A percentile compares a stretch with the other conserved stretches of the same genome.
Conservation (phyloP, 2,888 invertebrate species). For the Abrostola triplasia region DNA sequence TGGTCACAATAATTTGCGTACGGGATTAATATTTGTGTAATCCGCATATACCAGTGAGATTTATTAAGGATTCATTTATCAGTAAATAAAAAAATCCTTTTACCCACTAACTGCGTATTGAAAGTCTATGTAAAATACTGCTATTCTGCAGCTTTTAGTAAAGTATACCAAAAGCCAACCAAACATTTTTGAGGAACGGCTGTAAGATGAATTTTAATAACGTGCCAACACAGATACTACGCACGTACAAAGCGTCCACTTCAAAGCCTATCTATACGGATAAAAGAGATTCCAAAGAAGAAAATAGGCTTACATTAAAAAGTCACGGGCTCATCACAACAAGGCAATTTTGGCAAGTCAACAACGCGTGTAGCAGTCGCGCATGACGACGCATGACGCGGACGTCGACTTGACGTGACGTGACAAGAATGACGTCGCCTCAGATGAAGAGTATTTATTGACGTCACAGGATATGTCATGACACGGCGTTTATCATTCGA, state of each 20-base stretch:
- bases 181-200: too few species aligned
- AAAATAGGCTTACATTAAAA: constrained; percentile 67
- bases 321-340: constrained; percentile 70
- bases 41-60: too few species aligned
- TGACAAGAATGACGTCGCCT: constrained; percentile 66
- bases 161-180: too few species aligned
- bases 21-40: too few species aligned
- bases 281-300: constrained; percentile 61
- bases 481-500: constrained; percentile 52
- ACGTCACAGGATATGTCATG: constrained; percentile 64
- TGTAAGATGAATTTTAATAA: constrained; percentile 10
- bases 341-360: constrained; percentile 76
- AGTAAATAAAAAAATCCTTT: too few species aligned
- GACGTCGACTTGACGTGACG: constrained; percentile 59
- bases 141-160: too few species aligned
- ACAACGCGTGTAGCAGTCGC: constrained; percentile 70
- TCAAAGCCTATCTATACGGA: constrained; percentile 46
- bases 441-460: constrained; percentile 72
- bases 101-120: too few species aligned
- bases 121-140: too few species aligned
- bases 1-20: too few species aligned
- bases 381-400: constrained; percentile 71
- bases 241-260: constrained; percentile 36
- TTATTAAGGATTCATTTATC: too few species aligned
- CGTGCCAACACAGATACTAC: constrained; percentile 21